Evolutionary conservation across 2,797 vertebrate species (phyloP).

Genomic region (Syngnathus acus): DNA sequence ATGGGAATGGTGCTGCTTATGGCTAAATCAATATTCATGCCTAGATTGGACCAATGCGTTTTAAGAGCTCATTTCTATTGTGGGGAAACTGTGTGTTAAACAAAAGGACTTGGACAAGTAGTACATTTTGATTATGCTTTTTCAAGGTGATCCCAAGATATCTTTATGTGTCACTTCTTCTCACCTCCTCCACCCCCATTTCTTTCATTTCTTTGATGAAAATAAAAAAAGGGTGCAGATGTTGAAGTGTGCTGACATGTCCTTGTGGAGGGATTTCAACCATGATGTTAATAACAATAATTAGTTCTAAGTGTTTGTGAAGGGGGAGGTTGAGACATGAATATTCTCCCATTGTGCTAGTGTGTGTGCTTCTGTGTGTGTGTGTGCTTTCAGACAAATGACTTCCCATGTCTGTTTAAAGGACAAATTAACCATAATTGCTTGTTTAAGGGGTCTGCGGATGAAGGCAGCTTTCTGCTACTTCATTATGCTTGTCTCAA

Average conservation of each 20-base stretch:
- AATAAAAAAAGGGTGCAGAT: conserved; percentile 51
- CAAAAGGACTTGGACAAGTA: conserved; percentile 40
- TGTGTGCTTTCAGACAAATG: conserved; percentile 62
- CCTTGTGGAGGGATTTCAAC: conserved; percentile 77
- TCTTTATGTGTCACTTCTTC: conserved; percentile 60
- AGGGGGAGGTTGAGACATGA: conserved; percentile 70
- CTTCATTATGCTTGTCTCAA: conserved; percentile 58
- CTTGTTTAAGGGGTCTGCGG: conserved; percentile 58
- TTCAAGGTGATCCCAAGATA: conserved; percentile 72
- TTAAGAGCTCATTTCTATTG: conserved; percentile 43
- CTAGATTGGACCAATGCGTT: conserved; percentile 42
- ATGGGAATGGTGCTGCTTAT: conserved; percentile 45
- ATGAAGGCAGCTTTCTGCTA: conserved; percentile 57
- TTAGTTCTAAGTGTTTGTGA: conserved; percentile 74
- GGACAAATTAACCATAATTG: conserved; percentile 76
- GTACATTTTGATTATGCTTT: conserved; percentile 64
- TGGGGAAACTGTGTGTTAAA: conserved; percentile 34
- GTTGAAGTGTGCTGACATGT: conserved; percentile 72
- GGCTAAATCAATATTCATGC: conserved; percentile 64
- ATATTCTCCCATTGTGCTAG: conserved; percentile 62
- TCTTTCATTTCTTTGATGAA: conserved; percentile 35
- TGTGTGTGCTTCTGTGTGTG: conserved; percentile 16
- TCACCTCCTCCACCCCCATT: conserved; percentile 7
- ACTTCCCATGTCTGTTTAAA: conserved; percentile 30
- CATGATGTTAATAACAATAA: conserved; percentile 81